phyloP scores from a whole-genome alignment of 2,113 vertebrate genomes.

The Amia ocellicauda region DNA sequence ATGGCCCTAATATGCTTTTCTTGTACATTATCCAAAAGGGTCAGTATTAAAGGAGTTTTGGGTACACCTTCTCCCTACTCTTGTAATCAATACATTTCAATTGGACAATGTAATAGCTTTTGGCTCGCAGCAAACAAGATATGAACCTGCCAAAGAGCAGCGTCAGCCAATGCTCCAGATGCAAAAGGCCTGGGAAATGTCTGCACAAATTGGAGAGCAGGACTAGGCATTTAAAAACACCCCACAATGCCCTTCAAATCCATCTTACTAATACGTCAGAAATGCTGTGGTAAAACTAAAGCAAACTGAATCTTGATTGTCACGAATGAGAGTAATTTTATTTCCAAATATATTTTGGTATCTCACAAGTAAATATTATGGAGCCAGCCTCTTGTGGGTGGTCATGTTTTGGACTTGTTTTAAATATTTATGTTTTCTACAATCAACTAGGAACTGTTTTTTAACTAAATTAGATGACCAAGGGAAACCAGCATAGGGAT shows the following conservation, averaged over 20 bases:
- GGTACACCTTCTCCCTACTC: not conserved
- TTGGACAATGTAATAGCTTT: conserved; percentile 17
- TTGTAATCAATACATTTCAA: conserved; percentile 26
- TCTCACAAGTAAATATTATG: too few species aligned
- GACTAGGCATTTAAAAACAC: conserved; percentile 22
- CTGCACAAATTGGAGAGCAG: conserved; percentile 28
- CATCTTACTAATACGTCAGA: conserved; percentile 8
- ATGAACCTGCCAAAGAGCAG: conserved; percentile 20
- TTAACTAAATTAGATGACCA: too few species aligned
- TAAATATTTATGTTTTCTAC: conserved; percentile 6
- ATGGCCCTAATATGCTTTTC: not conserved
- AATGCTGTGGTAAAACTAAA: not conserved
- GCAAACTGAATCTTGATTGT: not conserved
- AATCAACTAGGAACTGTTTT: too few species aligned
- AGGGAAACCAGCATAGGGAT: too few species aligned
- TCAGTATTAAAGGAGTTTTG: not conserved
- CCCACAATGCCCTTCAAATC: not conserved
- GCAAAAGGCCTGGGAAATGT: conserved; percentile 34
- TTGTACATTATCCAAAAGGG: not conserved
- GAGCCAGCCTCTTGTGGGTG: not conserved
- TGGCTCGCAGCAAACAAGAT: conserved; percentile 14
- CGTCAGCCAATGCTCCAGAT: conserved; percentile 30
- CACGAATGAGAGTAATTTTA: not conserved
- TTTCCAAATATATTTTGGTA: too few species aligned
- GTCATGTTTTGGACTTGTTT: not conserved